These are phyloP conservation scores for Hedychridium roseum DNA, from an alignment of 2,888 invertebrate genomes.

Conservation along the genomic window DNA sequence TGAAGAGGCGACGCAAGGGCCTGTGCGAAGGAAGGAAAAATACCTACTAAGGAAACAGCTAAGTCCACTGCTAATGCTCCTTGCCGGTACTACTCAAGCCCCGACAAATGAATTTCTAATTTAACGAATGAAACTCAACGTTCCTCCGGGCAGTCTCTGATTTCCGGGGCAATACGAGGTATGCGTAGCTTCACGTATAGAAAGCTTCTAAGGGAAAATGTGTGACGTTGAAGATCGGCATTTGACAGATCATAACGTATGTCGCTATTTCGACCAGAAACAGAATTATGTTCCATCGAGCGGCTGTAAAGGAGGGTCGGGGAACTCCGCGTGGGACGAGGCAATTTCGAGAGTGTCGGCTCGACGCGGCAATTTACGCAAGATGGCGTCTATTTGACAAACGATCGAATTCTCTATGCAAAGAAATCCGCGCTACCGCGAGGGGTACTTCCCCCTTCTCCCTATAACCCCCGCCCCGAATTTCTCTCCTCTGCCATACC, in stretches of 20 bases:
- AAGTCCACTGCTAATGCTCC: slow-evolving; percentile 14
- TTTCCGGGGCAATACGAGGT: too few relatives aligned
- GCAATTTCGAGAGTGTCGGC: slow-evolving; percentile 49
- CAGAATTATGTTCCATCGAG: neutral
- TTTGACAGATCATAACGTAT: too few relatives aligned
- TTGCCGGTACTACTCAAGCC: too few relatives aligned
- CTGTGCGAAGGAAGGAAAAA: too few relatives aligned
- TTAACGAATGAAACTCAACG: too few relatives aligned
- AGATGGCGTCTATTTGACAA: slow-evolving; percentile 60
- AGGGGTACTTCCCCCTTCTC: slow-evolving; percentile 27
- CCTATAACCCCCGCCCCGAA: slow-evolving; percentile 10
- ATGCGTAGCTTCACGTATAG: too few relatives aligned
- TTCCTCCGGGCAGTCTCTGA: too few relatives aligned
- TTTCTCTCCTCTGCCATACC: too few relatives aligned
- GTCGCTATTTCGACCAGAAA: too few relatives aligned
- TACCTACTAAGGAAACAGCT: slow-evolving; percentile 15
- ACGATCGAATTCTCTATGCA: slow-evolving; percentile 59
- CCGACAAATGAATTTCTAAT: too few relatives aligned
- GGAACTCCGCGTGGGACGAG: slow-evolving; percentile 17
- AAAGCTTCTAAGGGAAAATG: too few relatives aligned
- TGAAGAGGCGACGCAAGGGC: slow-evolving; percentile 15
- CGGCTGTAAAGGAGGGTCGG: neutral
- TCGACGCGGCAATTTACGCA: slow-evolving; percentile 50
- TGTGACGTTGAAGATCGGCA: too few relatives aligned
- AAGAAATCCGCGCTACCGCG: slow-evolving; percentile 47